Evolutionary conservation across 1,140 invertebrate species (phyloP).

Genomic region (Cotesia chilonis): DNA sequence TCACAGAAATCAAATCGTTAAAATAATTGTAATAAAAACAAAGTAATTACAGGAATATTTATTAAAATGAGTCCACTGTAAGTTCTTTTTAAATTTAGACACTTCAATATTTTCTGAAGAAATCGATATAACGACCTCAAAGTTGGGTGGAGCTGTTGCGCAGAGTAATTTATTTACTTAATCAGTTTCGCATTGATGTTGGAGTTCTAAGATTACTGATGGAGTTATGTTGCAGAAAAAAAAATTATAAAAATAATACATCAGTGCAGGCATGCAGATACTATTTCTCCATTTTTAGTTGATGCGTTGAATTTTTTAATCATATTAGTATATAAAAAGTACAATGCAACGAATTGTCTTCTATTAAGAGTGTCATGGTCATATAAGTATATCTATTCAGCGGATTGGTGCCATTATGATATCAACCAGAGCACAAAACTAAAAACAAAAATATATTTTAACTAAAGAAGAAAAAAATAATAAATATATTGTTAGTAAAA

Average conservation of each 20-base stretch:
- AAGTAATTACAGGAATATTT: too few species aligned
- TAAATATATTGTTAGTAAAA: not conserved
- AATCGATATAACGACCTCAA: too few species aligned
- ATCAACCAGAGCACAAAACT: conserved; percentile 27
- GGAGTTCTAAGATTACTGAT: not conserved
- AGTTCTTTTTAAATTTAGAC: too few species aligned
- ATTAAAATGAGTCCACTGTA: too few species aligned
- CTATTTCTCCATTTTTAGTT: not conserved
- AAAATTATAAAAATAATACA: not conserved
- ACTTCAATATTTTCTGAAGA: too few species aligned
- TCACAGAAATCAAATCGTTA: too few species aligned
- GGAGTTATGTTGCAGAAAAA: not conserved
- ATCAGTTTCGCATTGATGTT: too few species aligned
- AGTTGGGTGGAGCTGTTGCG: too few species aligned
- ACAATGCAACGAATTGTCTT: conserved; percentile 59
- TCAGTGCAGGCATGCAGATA: not conserved
- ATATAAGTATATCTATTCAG: conserved; percentile 36
- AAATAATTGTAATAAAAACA: too few species aligned
- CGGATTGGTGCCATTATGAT: conserved; percentile 6
- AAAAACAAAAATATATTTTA: conserved; percentile 25
- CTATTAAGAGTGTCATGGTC: conserved; percentile 64
- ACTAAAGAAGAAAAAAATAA: not conserved
- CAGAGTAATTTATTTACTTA: too few species aligned
- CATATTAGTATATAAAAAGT: conserved; percentile 39
- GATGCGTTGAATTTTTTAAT: not conserved